phyloP scores from a whole-genome alignment of 1,140 invertebrate species.

The Plodia interpunctella region DNA sequence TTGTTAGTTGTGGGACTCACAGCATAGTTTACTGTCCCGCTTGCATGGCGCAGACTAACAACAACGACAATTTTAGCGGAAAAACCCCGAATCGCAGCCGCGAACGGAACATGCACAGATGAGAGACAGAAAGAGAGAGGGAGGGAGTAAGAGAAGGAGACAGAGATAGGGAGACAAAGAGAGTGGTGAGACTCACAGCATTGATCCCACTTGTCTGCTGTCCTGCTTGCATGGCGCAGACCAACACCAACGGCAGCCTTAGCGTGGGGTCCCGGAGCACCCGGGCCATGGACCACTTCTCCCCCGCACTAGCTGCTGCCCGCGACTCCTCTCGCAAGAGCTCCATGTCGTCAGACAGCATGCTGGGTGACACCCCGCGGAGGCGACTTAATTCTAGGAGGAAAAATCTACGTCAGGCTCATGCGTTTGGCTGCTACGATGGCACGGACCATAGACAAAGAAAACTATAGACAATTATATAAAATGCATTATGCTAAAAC shows the following conservation, averaged over 20 bases:
- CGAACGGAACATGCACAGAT: too few relatives aligned
- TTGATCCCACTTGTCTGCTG: slow-evolving; percentile 93
- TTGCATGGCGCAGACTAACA: slow-evolving; percentile 86
- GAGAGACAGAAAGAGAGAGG: too few relatives aligned
- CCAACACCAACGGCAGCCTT: slow-evolving; percentile 83
- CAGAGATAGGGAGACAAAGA: too few relatives aligned
- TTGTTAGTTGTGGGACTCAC: slow-evolving; percentile 70
- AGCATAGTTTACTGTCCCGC: slow-evolving; percentile 90
- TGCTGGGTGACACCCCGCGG: slow-evolving; percentile 62
- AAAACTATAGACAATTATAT: too few relatives aligned
- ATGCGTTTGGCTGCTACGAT: too few relatives aligned
- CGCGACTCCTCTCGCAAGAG: slow-evolving; percentile 75
- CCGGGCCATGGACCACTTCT: slow-evolving; percentile 75
- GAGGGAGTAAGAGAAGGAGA: too few relatives aligned
- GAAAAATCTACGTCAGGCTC: too few relatives aligned
- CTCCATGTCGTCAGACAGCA: slow-evolving; percentile 73
- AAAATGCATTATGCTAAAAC: too few relatives aligned
- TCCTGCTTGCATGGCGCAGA: slow-evolving; percentile 85
- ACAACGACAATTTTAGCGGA: slow-evolving; percentile 80
- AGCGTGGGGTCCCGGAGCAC: slow-evolving; percentile 78
- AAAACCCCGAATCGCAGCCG: slow-evolving; percentile 56
- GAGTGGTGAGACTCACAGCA: slow-evolving; percentile 80
- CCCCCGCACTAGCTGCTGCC: slow-evolving; percentile 50
- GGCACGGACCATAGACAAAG: too few relatives aligned
- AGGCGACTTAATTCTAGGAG: slow-evolving; percentile 76